Evolutionary conservation across 2,888 invertebrate species (phyloP).

Genomic region (Tortrix viridana): DNA sequence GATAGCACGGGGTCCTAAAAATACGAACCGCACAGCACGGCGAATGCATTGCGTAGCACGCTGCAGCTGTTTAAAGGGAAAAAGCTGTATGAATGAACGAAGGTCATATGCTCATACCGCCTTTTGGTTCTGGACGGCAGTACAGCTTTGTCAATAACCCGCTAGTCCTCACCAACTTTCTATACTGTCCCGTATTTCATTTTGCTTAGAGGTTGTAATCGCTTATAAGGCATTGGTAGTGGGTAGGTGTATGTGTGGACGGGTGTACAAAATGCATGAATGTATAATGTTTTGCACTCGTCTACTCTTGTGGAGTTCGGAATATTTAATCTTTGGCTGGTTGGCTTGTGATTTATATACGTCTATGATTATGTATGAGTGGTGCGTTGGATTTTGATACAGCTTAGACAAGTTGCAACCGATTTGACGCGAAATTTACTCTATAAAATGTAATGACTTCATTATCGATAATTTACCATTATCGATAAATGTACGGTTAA

Average conservation of each 20-base stretch:
- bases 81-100: no score
- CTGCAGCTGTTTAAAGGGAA: no score
- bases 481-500: no score
- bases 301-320: conserved; percentile 36
- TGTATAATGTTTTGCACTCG: conserved; percentile 42
- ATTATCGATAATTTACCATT: no score
- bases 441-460: no score
- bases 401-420: no score
- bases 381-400: conserved; percentile 5
- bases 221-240: conserved; percentile 12
- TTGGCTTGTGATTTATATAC: conserved; percentile 39
- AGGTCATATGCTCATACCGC: no score
- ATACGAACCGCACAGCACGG: conserved; percentile 6
- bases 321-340: conserved; percentile 46
- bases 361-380: conserved; percentile 19
- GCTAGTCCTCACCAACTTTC: neutral
- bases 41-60: conserved; percentile 15
- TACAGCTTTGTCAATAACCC: conserved; percentile 5
- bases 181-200: conserved; percentile 2
- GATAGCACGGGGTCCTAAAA: neutral
- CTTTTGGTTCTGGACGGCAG: neutral
- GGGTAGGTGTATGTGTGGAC: neutral
- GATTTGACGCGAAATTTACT: no score
- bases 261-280: conserved; percentile 45
- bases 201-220: neutral